Percentiles rank a stretch among this genome's conserved stretches.
Evolutionary conservation across 2,888 invertebrate genomes (phyloP).

Genomic region (Neoscelio sp.): DNA sequence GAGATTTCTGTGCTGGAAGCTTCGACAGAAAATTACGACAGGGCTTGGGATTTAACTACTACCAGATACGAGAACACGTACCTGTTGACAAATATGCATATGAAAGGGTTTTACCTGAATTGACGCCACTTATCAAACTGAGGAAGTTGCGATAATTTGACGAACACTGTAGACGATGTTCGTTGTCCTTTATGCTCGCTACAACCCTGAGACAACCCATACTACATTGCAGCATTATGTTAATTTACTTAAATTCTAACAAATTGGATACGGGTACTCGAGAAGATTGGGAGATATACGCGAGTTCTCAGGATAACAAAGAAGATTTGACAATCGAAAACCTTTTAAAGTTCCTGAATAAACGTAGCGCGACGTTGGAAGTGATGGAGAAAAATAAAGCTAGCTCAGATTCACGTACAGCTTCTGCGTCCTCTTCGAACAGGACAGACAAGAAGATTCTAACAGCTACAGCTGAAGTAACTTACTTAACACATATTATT

Average conservation of each 20-base stretch:
- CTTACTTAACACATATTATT: neutral
- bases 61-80: slow-evolving; percentile 25
- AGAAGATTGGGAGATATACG: slow-evolving; percentile 5
- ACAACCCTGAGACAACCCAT: neutral
- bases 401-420: neutral
- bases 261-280: slow-evolving; percentile 9
- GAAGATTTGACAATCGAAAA: neutral
- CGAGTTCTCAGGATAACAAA: neutral
- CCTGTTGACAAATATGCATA: slow-evolving; percentile 16
- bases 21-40: slow-evolving; percentile 14
- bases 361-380: neutral
- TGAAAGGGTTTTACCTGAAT: slow-evolving; percentile 26
- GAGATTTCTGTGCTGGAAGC: slow-evolving; percentile 20
- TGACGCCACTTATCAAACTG: too few species aligned
- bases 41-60: too few species aligned
- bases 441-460: slow-evolving; percentile 1
- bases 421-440: neutral
- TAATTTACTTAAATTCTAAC: neutral
- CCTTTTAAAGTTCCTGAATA: slow-evolving; percentile 7
- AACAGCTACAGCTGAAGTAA: neutral
- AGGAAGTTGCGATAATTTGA: too few species aligned
- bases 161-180: too few species aligned
- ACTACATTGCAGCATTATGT: neutral
- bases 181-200: too few species aligned
- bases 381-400: slow-evolving; percentile 6